These are phyloP conservation scores for Poecile atricapillus DNA, from an alignment of 2,113 vertebrate species.

Conservation along the genomic window DNA sequence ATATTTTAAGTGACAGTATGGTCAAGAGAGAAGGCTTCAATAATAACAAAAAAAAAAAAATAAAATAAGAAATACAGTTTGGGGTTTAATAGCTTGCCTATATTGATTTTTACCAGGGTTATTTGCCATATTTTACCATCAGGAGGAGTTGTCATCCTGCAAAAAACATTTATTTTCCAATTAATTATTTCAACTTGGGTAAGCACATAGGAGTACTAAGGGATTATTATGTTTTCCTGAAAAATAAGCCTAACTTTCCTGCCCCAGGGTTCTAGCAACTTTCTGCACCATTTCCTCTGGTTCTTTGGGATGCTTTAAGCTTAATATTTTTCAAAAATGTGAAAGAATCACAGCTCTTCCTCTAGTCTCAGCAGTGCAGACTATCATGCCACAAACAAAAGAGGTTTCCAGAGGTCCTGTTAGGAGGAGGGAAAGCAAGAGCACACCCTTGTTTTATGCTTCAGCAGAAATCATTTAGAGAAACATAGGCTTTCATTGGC, in stretches of 20 bases:
- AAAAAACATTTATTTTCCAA: neutral
- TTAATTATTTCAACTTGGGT: neutral
- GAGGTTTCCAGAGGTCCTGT: neutral
- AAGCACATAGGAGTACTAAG: neutral
- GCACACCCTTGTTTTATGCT: neutral
- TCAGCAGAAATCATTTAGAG: neutral
- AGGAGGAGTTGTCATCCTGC: neutral
- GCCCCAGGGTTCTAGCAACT: neutral
- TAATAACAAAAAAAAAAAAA: neutral
- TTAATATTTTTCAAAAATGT: neutral
- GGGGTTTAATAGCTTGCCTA: constrained; percentile 15
- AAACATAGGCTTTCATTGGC: neutral
- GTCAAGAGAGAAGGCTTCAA: neutral
- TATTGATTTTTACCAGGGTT: constrained; percentile 35
- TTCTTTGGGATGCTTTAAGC: neutral
- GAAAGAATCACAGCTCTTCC: neutral
- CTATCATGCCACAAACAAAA: neutral
- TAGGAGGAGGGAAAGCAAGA: neutral
- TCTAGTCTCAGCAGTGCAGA: neutral
- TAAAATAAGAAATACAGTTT: constrained; percentile 16
- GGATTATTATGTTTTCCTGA: neutral
- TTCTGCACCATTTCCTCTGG: neutral
- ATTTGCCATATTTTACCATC: constrained; percentile 32
- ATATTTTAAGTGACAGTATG: constrained; percentile 14
- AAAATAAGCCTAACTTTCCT: neutral